Percentiles rank a stretch among this genome's conserved stretches.
These are phyloP conservation scores for Anarsia innoxiella DNA, from an alignment of 2,888 invertebrate genomes.

Conservation along the genomic window DNA sequence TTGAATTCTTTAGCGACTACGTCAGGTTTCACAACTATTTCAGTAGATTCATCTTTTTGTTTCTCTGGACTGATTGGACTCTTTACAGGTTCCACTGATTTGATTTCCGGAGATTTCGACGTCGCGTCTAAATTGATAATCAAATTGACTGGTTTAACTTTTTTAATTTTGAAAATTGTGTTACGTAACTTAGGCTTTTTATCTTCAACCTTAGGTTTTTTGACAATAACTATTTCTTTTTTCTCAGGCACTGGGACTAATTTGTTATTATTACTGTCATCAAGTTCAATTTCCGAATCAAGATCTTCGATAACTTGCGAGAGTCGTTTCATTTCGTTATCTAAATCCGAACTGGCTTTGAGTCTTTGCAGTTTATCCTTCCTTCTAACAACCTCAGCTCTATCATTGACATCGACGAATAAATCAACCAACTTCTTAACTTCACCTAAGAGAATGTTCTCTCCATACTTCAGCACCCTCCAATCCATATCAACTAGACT, in stretches of 20 bases:
- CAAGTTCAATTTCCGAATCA: constrained; percentile 40
- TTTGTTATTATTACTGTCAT: constrained; percentile 24
- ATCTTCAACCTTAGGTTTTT: constrained; percentile 31
- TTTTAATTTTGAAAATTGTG: constrained; percentile 56
- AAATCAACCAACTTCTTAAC: constrained; percentile 56
- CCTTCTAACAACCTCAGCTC: constrained; percentile 40
- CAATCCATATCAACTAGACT: constrained; percentile 66
- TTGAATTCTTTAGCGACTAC: constrained; percentile 35
- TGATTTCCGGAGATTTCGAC: constrained; percentile 19
- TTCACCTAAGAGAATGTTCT: constrained; percentile 64
- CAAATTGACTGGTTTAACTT: constrained; percentile 49
- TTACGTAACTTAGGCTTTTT: constrained; percentile 38
- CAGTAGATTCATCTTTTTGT: constrained; percentile 40
- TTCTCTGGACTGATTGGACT: constrained; percentile 34
- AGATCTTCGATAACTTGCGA: constrained; percentile 62
- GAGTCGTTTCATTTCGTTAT: constrained; percentile 61
- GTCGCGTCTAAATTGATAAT: constrained; percentile 35
- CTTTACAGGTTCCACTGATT: constrained; percentile 22
- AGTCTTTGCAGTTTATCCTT: constrained; percentile 37
- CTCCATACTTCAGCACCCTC: constrained; percentile 66
- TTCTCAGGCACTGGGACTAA: constrained; percentile 22
- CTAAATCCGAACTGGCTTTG: constrained; percentile 52
- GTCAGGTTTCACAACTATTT: constrained; percentile 38
- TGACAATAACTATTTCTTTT: constrained; percentile 26
- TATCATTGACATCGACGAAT: constrained; percentile 41